Evolutionary conservation across 2,888 invertebrate species (phyloP).

Genomic region (Yponomeuta malinellus): DNA sequence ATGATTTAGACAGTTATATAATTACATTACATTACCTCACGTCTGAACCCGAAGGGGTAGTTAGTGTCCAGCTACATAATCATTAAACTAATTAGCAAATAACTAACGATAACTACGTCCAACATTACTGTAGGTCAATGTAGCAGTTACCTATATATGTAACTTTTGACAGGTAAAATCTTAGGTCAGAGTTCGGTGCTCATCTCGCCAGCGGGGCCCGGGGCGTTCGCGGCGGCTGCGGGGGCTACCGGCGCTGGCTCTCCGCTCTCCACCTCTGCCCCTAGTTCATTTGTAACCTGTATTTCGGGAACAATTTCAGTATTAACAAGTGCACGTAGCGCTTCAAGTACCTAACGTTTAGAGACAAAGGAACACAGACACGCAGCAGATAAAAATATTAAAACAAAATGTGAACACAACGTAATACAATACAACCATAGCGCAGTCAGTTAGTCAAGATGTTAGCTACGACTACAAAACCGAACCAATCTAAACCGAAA

Average conservation of each 20-base stretch:
- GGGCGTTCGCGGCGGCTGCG: constrained; percentile 35
- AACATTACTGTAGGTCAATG: too few relatives aligned
- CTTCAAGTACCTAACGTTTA: background rate
- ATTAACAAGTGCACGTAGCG: background rate
- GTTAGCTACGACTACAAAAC: constrained; percentile 37
- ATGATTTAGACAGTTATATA: too few relatives aligned
- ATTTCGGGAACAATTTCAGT: constrained; percentile 22
- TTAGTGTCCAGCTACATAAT: too few relatives aligned
- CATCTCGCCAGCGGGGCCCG: constrained; percentile 75
- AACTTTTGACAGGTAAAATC: background rate
- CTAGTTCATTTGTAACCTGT: constrained; percentile 73
- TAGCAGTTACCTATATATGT: too few relatives aligned
- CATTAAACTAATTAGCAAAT: too few relatives aligned
- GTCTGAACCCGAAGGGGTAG: too few relatives aligned
- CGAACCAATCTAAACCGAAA: constrained; percentile 35
- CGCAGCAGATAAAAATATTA: constrained; percentile 14
- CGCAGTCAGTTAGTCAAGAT: constrained; percentile 49
- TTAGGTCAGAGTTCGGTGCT: constrained; percentile 77
- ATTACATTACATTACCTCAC: too few relatives aligned
- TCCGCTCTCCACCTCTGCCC: constrained; percentile 32
- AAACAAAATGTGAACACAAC: constrained; percentile 26
- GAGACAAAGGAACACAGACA: background rate
- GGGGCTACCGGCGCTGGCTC: constrained; percentile 24
- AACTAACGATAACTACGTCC: too few relatives aligned
- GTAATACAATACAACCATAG: constrained; percentile 20